These are phyloP conservation scores for Actias luna DNA, from an alignment of 2,888 invertebrate genomes.

Conservation along the genomic window DNA sequence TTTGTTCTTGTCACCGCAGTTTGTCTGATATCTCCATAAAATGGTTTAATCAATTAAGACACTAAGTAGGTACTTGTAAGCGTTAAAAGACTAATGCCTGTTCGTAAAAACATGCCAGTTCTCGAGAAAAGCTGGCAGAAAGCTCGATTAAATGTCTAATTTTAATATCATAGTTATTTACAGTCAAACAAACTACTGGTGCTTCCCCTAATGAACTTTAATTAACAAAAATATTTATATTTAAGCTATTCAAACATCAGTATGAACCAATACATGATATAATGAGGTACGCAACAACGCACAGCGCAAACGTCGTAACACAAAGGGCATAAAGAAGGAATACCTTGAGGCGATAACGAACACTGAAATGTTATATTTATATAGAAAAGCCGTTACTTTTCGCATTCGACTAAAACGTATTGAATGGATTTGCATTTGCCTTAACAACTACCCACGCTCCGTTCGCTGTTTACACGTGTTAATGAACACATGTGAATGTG, in stretches of 20 bases:
- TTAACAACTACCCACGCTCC: conserved; percentile 5
- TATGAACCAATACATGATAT: neutral
- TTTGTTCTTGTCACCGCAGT: too few relatives aligned
- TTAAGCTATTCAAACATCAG: neutral
- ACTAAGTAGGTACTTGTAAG: too few relatives aligned
- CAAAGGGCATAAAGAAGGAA: neutral
- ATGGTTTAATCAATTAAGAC: too few relatives aligned
- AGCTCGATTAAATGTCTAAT: too few relatives aligned
- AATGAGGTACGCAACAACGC: neutral
- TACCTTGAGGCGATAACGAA: conserved; percentile 2
- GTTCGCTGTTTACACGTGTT: conserved; percentile 1
- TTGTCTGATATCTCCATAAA: too few relatives aligned
- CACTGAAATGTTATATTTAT: conserved; percentile 2
- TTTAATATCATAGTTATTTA: too few relatives aligned
- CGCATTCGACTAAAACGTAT: neutral
- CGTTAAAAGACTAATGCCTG: too few relatives aligned
- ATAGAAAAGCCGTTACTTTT: conserved; percentile 9
- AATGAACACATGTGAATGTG: conserved; percentile 5
- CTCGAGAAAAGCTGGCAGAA: too few relatives aligned
- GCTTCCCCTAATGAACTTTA: too few relatives aligned
- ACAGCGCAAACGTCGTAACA: neutral
- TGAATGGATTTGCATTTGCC: neutral
- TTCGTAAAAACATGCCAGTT: too few relatives aligned
- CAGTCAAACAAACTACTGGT: too few relatives aligned
- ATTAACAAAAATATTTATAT: too few relatives aligned